Evolutionary conservation across 2,797 vertebrate species (phyloP).

Genomic region (Malurus splendens): DNA sequence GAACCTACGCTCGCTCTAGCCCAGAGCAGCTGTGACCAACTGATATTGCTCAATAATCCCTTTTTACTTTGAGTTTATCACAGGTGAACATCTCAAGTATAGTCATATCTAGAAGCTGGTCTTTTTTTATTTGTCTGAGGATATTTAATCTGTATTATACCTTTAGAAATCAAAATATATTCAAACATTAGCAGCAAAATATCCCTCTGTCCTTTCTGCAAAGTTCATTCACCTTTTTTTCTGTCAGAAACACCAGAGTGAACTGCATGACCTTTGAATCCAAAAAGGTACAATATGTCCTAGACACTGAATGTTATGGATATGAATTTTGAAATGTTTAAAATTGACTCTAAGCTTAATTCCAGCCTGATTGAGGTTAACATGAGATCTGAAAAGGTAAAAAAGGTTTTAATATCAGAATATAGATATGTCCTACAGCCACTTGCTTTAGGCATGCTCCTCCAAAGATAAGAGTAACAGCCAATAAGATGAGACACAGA

Average conservation of each 20-base stretch:
- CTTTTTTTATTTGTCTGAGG: neutral
- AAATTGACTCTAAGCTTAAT: neutral
- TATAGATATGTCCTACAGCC: neutral
- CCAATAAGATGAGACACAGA: neutral
- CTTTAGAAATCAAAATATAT: neutral
- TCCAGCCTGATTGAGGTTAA: neutral
- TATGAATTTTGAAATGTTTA: neutral
- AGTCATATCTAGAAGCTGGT: neutral
- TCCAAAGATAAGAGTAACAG: neutral
- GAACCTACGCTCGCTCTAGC: neutral
- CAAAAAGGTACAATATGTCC: neutral
- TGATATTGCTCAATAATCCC: neutral
- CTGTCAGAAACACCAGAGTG: neutral
- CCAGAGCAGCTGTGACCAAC: neutral
- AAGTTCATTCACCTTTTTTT: neutral
- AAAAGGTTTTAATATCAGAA: neutral
- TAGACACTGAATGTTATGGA: neutral
- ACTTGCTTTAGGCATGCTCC: neutral
- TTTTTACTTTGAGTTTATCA: neutral
- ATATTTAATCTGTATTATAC: neutral
- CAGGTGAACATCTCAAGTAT: neutral
- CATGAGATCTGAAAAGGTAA: neutral
- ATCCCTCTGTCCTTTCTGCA: neutral
- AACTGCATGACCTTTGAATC: neutral
- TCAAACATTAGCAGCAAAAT: neutral